Percentiles rank a stretch among this genome's conserved stretches.
phyloP scores from a whole-genome alignment of 2,888 invertebrate species.

The Rotaria sp. region DNA sequence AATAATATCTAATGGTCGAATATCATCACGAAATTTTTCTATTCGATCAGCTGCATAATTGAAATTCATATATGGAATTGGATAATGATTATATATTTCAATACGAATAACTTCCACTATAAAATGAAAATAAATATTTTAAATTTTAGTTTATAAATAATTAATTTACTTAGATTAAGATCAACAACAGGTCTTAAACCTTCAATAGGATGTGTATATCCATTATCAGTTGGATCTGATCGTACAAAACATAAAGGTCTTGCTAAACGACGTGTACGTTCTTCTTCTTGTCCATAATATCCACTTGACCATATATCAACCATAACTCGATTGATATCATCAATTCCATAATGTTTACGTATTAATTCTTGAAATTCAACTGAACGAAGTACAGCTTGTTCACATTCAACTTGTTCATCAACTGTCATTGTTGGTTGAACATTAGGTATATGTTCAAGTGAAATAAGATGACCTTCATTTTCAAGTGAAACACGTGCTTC shows the following conservation, averaged over 20 bases:
- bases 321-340: neutral
- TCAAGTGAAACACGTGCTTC: neutral
- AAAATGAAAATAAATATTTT: neutral
- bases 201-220: slow-evolving; percentile 41
- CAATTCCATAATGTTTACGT: neutral
- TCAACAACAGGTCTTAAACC: slow-evolving; percentile 40
- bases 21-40: slow-evolving; percentile 26
- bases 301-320: neutral
- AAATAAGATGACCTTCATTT: neutral
- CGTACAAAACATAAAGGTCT: neutral
- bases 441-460: neutral
- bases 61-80: slow-evolving; percentile 26
- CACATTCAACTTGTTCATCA: slow-evolving; percentile 20
- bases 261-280: neutral
- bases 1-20: slow-evolving; percentile 39
- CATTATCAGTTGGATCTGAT: slow-evolving; percentile 33
- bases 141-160: neutral
- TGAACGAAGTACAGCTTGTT: slow-evolving; percentile 7
- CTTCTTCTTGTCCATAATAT: slow-evolving; percentile 5
- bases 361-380: neutral
- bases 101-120: slow-evolving; percentile 37
- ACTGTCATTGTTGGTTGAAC: neutral
- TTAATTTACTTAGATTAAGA: neutral
- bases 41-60: neutral
- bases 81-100: slow-evolving; percentile 34